phyloP scores from a whole-genome alignment of 2,888 invertebrate species.

The Xanthia togata region DNA sequence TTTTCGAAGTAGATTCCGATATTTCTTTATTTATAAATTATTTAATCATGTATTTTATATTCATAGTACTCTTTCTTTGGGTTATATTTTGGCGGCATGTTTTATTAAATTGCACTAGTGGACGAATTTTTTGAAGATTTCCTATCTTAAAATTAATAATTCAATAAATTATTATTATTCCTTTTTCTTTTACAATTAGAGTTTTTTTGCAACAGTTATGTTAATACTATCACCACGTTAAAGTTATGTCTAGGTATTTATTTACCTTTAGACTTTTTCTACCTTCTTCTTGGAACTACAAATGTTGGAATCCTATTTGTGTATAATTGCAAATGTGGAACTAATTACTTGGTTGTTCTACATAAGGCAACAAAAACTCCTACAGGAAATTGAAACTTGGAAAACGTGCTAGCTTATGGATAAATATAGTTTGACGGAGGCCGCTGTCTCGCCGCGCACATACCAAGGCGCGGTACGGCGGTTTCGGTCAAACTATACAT shows the following conservation, averaged over 20 bases:
- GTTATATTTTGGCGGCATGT: conserved; percentile 31
- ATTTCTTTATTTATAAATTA: conserved; percentile 5
- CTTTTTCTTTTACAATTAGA: not conserved
- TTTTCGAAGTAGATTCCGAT: conserved; percentile 24
- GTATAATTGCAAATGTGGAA: not conserved
- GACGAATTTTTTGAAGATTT: conserved; percentile 30
- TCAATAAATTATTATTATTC: not conserved
- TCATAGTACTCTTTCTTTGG: conserved; percentile 29
- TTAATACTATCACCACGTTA: conserved; percentile 9
- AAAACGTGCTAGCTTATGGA: not conserved
- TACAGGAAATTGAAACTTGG: not conserved
- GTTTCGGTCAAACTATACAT: not conserved
- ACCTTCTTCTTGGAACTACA: not conserved
- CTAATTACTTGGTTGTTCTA: not conserved
- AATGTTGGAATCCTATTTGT: not conserved
- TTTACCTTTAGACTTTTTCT: not conserved
- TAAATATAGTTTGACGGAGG: too few species aligned
- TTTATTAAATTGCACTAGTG: conserved; percentile 19
- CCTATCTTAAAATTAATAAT: conserved; percentile 19
- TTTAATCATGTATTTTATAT: conserved; percentile 4
- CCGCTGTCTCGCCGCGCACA: too few species aligned
- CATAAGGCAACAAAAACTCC: not conserved
- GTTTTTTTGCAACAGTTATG: not conserved
- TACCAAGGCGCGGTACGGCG: too few species aligned
- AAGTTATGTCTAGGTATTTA: not conserved